These are phyloP conservation scores for Xenopus petersii DNA, from an alignment of 2,797 vertebrate genomes.

Conservation along the genomic window DNA sequence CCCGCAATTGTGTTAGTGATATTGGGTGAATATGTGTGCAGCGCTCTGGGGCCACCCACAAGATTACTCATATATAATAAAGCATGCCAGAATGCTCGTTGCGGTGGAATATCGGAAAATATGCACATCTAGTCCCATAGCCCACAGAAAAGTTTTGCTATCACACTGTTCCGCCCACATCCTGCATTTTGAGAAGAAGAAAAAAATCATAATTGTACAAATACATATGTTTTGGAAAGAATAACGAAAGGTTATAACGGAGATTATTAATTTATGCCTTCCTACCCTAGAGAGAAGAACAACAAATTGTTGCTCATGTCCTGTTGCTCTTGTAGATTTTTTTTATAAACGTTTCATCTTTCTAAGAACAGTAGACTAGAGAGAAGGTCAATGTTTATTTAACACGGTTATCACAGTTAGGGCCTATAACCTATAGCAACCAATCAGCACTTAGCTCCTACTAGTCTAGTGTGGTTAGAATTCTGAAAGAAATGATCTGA, in stretches of 20 bases:
- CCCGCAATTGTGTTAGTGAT: too few relatives aligned
- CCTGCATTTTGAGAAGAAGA: constrained; percentile 16
- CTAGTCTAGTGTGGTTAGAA: too few relatives aligned
- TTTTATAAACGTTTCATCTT: neutral
- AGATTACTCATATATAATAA: constrained; percentile 15
- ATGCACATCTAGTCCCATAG: constrained; percentile 15
- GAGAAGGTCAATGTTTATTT: neutral
- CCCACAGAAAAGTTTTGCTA: constrained; percentile 39
- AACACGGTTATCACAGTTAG: too few relatives aligned
- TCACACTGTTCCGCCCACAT: constrained; percentile 39
- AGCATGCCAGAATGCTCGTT: constrained; percentile 4
- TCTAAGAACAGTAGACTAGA: constrained; percentile 18
- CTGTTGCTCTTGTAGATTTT: neutral
- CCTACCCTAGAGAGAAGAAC: neutral
- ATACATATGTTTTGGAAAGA: neutral
- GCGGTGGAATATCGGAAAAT: constrained; percentile 17
- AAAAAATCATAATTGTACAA: too few relatives aligned
- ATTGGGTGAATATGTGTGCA: neutral
- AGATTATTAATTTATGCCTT: neutral
- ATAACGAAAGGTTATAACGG: neutral
- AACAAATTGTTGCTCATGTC: too few relatives aligned
- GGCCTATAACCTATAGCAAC: too few relatives aligned
- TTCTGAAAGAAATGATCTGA: too few relatives aligned
- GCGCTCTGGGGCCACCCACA: constrained; percentile 11
- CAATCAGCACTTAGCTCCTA: too few relatives aligned